Percentiles rank a stretch among this genome's conserved stretches.
Evolutionary conservation across 2,888 invertebrate species (phyloP).

Genomic region (Nemoura dubitans): DNA sequence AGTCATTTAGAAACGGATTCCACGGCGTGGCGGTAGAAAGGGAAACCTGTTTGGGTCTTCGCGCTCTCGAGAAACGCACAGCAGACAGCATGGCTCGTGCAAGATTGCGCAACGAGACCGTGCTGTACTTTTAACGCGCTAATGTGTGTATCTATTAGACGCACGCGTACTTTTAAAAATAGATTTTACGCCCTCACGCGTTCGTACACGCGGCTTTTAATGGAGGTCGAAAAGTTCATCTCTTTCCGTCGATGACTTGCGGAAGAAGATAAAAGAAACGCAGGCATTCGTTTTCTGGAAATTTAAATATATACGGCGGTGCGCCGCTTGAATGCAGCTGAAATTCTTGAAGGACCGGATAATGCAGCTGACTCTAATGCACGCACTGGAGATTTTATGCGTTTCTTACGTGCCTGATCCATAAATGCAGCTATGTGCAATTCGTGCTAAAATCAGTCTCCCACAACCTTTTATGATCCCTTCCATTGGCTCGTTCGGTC

Average conservation of each 20-base stretch:
- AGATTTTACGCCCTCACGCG: neutral
- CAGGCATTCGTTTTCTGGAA: neutral
- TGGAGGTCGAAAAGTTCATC: neutral
- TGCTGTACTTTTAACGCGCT: neutral
- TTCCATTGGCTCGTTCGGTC: too few relatives aligned
- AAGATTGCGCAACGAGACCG: neutral
- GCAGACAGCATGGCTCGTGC: neutral
- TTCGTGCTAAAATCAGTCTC: neutral
- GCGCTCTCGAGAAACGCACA: neutral
- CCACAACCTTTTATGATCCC: too few relatives aligned
- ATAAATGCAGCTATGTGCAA: neutral
- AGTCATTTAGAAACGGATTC: neutral
- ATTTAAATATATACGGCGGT: neutral
- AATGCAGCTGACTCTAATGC: neutral
- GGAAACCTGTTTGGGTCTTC: neutral
- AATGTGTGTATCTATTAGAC: neutral
- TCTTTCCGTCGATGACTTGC: neutral
- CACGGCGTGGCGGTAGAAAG: neutral
- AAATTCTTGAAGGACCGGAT: neutral
- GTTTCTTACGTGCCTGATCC: neutral
- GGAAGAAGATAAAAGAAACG: neutral
- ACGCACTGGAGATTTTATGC: neutral
- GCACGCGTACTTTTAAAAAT: neutral
- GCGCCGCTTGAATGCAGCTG: neutral
- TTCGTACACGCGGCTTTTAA: neutral